phyloP scores from a whole-genome alignment of 2,888 invertebrate genomes.

The Rhyacophila evoluta region DNA sequence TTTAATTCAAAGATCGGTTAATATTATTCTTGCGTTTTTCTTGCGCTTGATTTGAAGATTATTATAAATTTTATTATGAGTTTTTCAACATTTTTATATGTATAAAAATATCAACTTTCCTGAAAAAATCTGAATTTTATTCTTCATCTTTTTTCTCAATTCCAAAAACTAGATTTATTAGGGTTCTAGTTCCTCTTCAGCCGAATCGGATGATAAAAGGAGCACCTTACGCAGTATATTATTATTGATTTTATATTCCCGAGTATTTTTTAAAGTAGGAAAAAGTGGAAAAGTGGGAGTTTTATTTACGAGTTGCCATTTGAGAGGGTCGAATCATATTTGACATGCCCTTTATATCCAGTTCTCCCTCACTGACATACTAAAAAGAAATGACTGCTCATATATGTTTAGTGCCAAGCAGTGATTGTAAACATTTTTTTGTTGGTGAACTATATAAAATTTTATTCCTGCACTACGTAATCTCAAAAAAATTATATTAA shows the following conservation, averaged over 20 bases:
- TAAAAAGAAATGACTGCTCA: neutral
- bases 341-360: slow-evolving; percentile 22
- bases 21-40: no score
- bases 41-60: no score
- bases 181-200: neutral
- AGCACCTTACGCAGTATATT: neutral
- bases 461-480: no score
- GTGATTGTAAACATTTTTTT: neutral
- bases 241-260: neutral
- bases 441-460: no score
- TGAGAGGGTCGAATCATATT: slow-evolving; percentile 19
- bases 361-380: slow-evolving; percentile 22
- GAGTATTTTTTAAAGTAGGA: neutral
- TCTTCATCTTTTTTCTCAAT: neutral
- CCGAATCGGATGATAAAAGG: neutral
- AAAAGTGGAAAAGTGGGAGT: slow-evolving; percentile 11
- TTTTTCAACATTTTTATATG: no score
- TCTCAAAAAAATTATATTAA: no score
- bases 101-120: no score
- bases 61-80: no score
- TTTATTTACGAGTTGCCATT: slow-evolving; percentile 22
- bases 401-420: slow-evolving; percentile 2
- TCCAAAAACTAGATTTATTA: neutral
- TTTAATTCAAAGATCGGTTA: no score
- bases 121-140: no score